A percentile compares a stretch with the other conserved stretches of the same genome.
These are phyloP conservation scores for Diorhabda carinulata DNA, from an alignment of 1,140 invertebrate species.

Conservation along the genomic window DNA sequence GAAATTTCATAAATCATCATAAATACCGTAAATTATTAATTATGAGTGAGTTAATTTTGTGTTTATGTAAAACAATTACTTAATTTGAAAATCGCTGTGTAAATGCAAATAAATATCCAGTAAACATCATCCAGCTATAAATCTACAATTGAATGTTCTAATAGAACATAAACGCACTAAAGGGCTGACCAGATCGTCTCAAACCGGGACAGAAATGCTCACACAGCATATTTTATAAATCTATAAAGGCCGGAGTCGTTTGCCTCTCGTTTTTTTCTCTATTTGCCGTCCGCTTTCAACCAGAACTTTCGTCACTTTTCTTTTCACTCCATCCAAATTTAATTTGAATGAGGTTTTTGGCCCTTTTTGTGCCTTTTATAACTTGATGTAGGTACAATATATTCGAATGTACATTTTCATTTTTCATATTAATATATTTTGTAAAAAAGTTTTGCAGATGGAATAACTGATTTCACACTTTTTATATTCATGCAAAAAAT, in stretches of 20 bases:
- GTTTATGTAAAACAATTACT: too few species aligned
- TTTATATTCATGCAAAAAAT: too few species aligned
- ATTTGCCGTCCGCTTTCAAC: constrained; percentile 12
- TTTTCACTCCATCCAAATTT: constrained; percentile 17
- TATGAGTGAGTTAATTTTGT: too few species aligned
- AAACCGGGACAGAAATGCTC: constrained; percentile 18
- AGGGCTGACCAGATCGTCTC: constrained; percentile 17
- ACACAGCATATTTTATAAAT: constrained; percentile 24
- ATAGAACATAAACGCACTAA: constrained; percentile 16
- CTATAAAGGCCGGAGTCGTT: constrained; percentile 15
- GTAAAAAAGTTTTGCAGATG: too few species aligned
- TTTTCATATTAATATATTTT: too few species aligned
- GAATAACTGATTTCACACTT: too few species aligned
- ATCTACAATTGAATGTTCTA: constrained; percentile 15
- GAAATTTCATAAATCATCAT: too few species aligned
- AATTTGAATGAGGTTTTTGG: constrained; percentile 11
- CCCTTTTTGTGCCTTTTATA: background rate
- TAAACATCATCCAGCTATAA: constrained; percentile 13
- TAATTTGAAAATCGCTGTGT: background rate
- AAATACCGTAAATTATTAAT: too few species aligned
- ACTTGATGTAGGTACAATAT: background rate
- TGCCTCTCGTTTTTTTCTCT: constrained; percentile 5
- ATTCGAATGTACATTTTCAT: background rate
- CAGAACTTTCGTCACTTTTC: constrained; percentile 11
- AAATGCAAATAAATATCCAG: constrained; percentile 1